Base-by-base conservation (phyloP, 1,140 invertebrate species). In the Cydia strobilella region DNA sequence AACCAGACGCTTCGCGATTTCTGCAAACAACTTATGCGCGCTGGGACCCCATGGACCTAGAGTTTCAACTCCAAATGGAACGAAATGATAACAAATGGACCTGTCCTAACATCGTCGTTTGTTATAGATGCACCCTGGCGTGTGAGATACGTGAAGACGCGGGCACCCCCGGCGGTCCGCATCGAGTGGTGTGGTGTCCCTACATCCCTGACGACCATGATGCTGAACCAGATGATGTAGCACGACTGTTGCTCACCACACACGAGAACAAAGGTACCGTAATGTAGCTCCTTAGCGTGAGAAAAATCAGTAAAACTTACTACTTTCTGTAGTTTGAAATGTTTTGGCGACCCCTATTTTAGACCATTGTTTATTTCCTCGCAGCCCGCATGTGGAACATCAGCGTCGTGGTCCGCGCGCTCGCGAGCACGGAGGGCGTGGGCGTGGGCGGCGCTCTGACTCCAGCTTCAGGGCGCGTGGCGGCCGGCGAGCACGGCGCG, bases 111-210 rank as follows among this genome's bases (percentile, higher is more conserved):
- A 45, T 45, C 42, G 15, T 45, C 4, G 42, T 51, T 51, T 20
- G 51, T 59, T 23, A 23, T 63, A 92, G 90, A 48, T 86, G 85
- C 76, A 91, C 84, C 25, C 74, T 94, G 35, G 75, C 94, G n/a
- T 84, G 93, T 7, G 94, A 96, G 82, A 90, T 96, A 2, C 88
- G 88, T 42, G 93, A 95, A 25, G 93, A 95, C 39, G 89, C 93
- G 9, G 89, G 88, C 48, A 78, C 86, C n/a, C 82, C 84, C 25
- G 90, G 89, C n/a, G 78, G 75, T n/a, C 80, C 85, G 25, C 86
- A 94, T 80, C 89, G 95, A 86, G 93, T 95, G 80, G 97, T 98
- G 79, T 99, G 98, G 98, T 99, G 98, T 90, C 97, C 97, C 0
- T 99, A 96, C 93, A 96, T 99, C 75, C 96, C 97, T 0, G 90